phyloP scores from a whole-genome alignment of 2,113 vertebrate genomes.

The Mesoclemmys tuberculata region DNA sequence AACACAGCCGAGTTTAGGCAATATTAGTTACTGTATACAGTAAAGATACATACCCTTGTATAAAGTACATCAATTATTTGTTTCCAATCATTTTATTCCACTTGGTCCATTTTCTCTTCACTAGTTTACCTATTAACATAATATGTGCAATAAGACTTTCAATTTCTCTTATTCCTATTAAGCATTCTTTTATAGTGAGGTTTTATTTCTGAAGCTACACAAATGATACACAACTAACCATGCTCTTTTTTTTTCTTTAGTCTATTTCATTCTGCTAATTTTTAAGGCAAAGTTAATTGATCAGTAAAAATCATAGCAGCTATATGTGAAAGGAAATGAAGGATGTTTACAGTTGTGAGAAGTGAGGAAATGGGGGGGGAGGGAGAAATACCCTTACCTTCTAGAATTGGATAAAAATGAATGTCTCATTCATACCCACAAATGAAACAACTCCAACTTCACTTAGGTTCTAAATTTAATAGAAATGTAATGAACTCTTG shows the following conservation, averaged over 20 bases:
- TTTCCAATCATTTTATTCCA: neutral
- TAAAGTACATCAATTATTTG: neutral
- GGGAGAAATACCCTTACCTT: neutral
- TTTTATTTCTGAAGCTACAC: neutral
- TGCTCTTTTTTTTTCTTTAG: neutral
- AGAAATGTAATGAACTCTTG: neutral
- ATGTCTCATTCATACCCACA: neutral
- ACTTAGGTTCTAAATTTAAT: neutral
- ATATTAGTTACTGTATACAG: neutral
- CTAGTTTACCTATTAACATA: neutral
- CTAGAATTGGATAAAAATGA: constrained; percentile 12
- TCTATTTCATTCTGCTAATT: neutral
- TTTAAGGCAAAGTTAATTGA: neutral
- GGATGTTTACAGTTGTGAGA: neutral
- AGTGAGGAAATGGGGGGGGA: neutral
- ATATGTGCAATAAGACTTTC: neutral
- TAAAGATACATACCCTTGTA: neutral
- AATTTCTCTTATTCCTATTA: neutral
- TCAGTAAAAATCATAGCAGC: neutral
- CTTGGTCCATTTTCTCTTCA: neutral
- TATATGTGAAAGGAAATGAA: neutral
- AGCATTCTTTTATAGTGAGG: neutral
- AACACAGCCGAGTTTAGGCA: neutral
- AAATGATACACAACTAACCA: neutral
- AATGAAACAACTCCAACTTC: neutral